Conservation (phyloP, 2,113 vertebrate species). For the Hiodon alosoides region DNA sequence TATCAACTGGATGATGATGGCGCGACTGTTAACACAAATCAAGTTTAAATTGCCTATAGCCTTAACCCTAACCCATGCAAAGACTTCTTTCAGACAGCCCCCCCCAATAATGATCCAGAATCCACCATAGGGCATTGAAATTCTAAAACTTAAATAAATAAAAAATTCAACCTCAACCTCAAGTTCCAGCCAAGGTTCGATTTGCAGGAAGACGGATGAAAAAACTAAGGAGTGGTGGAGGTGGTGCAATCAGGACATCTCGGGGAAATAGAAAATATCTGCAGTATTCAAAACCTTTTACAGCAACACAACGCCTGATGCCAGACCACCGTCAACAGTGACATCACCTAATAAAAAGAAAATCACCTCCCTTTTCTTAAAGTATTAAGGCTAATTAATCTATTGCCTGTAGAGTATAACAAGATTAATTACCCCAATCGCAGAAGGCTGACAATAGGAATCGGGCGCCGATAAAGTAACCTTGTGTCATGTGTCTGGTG, state of each 20-base stretch:
- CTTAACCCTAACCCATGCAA: neutral
- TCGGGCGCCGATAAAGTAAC: constrained; percentile 14
- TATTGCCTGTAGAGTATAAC: constrained; percentile 22
- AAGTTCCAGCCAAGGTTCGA: neutral
- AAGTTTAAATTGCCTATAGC: neutral
- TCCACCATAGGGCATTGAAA: neutral
- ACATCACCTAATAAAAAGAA: constrained; percentile 20
- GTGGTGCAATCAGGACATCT: constrained; percentile 7
- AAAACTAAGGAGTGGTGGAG: too few species aligned
- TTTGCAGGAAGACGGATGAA: neutral
- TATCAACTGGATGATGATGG: neutral
- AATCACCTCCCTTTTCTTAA: constrained; percentile 1
- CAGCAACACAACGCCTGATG: constrained; percentile 18
- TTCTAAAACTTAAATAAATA: constrained; percentile 6
- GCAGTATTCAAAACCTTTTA: neutral
- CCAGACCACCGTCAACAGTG: constrained; percentile 17
- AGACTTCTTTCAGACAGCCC: neutral
- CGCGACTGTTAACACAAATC: neutral
- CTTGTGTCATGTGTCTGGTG: neutral
- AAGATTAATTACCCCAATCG: constrained; percentile 35
- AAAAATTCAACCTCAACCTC: constrained; percentile 10
- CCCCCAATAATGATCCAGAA: neutral
- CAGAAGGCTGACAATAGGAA: constrained; percentile 23
- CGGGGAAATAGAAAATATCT: neutral
- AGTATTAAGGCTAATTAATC: constrained; percentile 32